Evolutionary conservation across 2,888 invertebrate species (phyloP).

Genomic region (Cryptops parisi): DNA sequence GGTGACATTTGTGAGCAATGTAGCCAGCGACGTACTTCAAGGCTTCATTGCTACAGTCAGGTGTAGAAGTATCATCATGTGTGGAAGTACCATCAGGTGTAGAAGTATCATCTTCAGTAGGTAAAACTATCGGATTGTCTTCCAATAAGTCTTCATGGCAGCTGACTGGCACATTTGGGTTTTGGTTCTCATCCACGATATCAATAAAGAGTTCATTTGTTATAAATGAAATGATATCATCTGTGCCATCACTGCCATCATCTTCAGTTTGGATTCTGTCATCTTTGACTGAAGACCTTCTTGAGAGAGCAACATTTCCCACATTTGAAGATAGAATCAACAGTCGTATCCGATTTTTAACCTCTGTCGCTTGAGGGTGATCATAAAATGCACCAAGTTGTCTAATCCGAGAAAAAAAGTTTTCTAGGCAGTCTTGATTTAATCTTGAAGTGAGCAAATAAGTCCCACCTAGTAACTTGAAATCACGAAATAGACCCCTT

Average conservation of each 20-base stretch:
- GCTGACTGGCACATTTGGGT: not conserved
- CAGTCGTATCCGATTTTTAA: conserved; percentile 1
- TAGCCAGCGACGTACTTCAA: conserved; percentile 1
- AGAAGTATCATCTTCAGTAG: too few relatives aligned
- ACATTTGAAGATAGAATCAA: not conserved
- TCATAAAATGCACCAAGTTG: conserved; percentile 7
- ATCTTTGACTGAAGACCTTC: not conserved
- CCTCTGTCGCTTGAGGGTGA: not conserved
- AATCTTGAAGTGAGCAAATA: not conserved
- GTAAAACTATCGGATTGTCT: too few relatives aligned
- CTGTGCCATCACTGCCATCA: not conserved
- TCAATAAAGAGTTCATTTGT: not conserved
- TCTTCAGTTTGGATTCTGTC: not conserved
- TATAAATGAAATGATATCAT: not conserved
- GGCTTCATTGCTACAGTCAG: too few relatives aligned
- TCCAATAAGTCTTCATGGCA: not conserved
- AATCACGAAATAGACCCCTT: not conserved
- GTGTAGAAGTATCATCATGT: not conserved
- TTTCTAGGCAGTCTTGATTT: conserved; percentile 11
- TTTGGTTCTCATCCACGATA: not conserved
- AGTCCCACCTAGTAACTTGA: not conserved
- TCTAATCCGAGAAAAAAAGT: conserved; percentile 3
- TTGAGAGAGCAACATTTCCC: not conserved
- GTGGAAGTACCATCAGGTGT: too few relatives aligned
- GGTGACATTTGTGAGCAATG: not conserved